A percentile compares a stretch with the other conserved stretches of the same genome.
These are phyloP conservation scores for Nezara viridula DNA, from an alignment of 2,888 invertebrate species.

Conservation along the genomic window DNA sequence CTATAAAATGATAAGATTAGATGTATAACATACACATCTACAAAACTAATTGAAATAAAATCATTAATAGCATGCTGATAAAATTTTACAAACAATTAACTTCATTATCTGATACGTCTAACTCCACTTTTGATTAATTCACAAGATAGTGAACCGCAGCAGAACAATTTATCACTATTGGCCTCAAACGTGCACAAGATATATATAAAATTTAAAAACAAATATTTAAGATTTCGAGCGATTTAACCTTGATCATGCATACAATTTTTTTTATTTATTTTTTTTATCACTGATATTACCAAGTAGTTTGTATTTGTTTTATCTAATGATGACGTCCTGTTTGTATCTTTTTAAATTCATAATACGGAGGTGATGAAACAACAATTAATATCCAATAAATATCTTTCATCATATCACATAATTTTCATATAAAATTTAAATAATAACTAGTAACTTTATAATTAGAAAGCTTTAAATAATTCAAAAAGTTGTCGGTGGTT, in stretches of 20 bases:
- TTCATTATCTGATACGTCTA: neutral
- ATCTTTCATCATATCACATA: neutral
- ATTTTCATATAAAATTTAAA: neutral
- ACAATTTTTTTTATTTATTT: neutral
- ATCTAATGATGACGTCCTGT: neutral
- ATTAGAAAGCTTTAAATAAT: too few species aligned
- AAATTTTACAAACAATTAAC: neutral
- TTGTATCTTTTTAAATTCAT: neutral
- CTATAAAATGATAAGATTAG: neutral
- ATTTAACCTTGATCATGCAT: neutral
- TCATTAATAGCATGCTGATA: neutral
- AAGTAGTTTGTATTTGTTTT: neutral
- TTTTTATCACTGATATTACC: neutral
- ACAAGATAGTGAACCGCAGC: neutral
- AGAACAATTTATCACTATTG: neutral
- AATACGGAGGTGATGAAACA: neutral
- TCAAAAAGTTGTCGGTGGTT: too few species aligned
- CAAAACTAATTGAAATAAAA: neutral
- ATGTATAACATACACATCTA: neutral
- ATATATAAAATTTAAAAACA: neutral
- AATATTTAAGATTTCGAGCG: neutral
- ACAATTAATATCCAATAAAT: neutral
- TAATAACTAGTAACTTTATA: too few species aligned
- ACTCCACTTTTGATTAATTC: neutral
- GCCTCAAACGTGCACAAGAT: neutral